Evolutionary conservation across 2,113 vertebrate species (phyloP).

Genomic region (Plestiodon gilberti): DNA sequence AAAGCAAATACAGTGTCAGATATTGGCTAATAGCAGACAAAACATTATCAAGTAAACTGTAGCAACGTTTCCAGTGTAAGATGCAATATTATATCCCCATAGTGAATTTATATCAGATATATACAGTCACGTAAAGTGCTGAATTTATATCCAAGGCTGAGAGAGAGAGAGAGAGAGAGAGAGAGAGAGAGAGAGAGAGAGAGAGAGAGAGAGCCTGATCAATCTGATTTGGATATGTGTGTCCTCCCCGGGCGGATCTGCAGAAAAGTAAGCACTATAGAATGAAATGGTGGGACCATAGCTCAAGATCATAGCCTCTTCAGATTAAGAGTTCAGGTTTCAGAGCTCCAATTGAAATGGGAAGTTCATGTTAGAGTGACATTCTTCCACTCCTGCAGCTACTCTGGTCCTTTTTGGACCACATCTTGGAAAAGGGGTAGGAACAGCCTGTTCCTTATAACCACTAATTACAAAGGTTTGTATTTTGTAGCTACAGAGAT

Average conservation of each 20-base stretch:
- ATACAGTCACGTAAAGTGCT: background rate
- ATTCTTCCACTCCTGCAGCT: background rate
- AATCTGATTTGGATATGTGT: background rate
- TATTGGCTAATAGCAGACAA: background rate
- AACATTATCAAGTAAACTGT: slow-evolving; percentile 4
- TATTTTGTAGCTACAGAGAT: too few relatives aligned
- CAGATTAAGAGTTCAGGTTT: background rate
- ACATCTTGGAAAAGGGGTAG: background rate
- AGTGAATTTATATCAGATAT: slow-evolving; percentile 3
- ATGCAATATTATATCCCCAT: background rate
- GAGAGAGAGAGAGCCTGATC: background rate
- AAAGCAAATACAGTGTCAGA: background rate
- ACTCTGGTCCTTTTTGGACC: background rate
- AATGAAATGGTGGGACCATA: background rate
- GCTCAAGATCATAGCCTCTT: background rate
- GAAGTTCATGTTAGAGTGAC: background rate
- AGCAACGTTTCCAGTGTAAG: background rate
- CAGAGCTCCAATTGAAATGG: background rate
- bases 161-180: background rate
- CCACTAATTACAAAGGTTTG: too few relatives aligned
- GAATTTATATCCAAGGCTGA: background rate
- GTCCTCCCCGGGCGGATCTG: background rate
- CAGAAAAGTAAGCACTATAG: background rate
- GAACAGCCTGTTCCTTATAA: background rate
- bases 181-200: background rate